Conservation (phyloP, 2,113 vertebrate genomes). For the Balaeniceps rex region DNA sequence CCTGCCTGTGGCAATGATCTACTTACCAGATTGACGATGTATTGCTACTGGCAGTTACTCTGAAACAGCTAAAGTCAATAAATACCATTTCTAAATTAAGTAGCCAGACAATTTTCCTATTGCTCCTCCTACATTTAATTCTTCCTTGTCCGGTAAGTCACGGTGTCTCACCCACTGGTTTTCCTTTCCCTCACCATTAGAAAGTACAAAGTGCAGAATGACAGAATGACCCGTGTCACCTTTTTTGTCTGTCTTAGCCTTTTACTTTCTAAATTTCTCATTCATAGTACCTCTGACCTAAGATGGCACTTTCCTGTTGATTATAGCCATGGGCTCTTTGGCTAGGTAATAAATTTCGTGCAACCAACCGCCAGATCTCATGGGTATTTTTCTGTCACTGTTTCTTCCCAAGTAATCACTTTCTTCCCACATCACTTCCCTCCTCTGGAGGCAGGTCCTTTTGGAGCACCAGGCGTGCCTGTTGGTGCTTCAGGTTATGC, state of each 20-base stretch:
- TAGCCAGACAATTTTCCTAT: neutral
- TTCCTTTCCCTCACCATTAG: neutral
- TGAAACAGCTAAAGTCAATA: slow-evolving; percentile 10
- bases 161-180: neutral
- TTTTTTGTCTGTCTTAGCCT: neutral
- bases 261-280: neutral
- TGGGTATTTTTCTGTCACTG: neutral
- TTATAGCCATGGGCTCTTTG: neutral
- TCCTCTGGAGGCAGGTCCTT: neutral
- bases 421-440: neutral
- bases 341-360: neutral
- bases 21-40: neutral
- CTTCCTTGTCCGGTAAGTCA: neutral
- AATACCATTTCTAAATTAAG: slow-evolving; percentile 25
- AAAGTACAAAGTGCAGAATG: neutral
- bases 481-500: neutral
- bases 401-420: neutral
- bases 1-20: slow-evolving; percentile 18
- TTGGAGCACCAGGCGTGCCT: neutral
- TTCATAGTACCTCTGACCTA: neutral
- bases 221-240: neutral
- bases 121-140: slow-evolving; percentile 21
- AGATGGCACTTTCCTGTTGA: neutral
- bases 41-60: slow-evolving; percentile 26
- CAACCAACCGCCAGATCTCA: neutral